phyloP scores from a whole-genome alignment of 1,140 invertebrate species.

The Drosophila pallidifrons region DNA sequence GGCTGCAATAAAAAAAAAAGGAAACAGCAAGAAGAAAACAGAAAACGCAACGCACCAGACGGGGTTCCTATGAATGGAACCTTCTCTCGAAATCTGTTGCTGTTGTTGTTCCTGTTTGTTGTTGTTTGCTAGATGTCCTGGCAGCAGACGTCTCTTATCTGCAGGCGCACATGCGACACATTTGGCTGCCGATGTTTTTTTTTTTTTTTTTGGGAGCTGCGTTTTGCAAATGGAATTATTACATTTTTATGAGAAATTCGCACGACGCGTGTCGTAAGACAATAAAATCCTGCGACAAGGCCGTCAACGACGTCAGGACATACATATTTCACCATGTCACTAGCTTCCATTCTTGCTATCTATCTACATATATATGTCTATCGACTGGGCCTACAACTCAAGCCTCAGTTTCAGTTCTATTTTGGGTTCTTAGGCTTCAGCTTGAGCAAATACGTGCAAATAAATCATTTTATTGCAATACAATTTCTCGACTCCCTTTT shows the following conservation, averaged over 20 bases:
- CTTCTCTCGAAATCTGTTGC: slow-evolving; percentile 64
- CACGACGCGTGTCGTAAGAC: slow-evolving; percentile 66
- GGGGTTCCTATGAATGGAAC: slow-evolving; percentile 6
- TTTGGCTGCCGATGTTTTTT: slow-evolving; percentile 22
- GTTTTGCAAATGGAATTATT: slow-evolving; percentile 74
- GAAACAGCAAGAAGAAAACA: slow-evolving; percentile 5
- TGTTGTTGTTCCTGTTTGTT: slow-evolving; percentile 1
- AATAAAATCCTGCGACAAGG: slow-evolving; percentile 57
- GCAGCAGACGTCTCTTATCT: slow-evolving; percentile 60
- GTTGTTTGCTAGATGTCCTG: slow-evolving; percentile 19
- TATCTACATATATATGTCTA: neutral
- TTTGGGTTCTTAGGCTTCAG: neutral
- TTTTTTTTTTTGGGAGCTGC: slow-evolving; percentile 7
- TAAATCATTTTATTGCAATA: slow-evolving; percentile 83
- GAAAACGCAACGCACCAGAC: slow-evolving; percentile 21
- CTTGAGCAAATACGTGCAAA: slow-evolving; percentile 61
- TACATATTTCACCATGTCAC: slow-evolving; percentile 67
- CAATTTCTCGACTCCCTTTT: slow-evolving; percentile 51
- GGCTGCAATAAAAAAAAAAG: slow-evolving; percentile 77
- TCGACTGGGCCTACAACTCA: neutral
- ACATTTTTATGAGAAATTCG: slow-evolving; percentile 71
- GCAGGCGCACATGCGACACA: slow-evolving; percentile 52
- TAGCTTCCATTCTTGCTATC: slow-evolving; percentile 17
- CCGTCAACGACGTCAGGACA: neutral
- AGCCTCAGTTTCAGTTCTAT: neutral